phyloP scores from a whole-genome alignment of 2,113 vertebrate genomes.

The Manacus vitellinus region DNA sequence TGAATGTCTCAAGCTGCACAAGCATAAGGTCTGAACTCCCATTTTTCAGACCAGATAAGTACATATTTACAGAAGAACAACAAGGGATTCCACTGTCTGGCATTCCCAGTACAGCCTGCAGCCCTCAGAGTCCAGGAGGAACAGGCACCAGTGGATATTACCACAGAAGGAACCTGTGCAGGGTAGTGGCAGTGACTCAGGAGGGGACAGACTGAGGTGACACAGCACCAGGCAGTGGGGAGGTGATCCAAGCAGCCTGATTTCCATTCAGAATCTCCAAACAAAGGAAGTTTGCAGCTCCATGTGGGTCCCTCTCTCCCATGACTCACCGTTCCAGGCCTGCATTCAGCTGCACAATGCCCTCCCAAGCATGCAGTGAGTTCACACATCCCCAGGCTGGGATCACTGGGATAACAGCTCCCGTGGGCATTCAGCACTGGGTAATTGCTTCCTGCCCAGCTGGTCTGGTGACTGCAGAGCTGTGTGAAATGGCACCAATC shows the following conservation, averaged over 20 bases:
- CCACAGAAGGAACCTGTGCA: neutral
- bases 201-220: neutral
- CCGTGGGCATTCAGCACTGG: neutral
- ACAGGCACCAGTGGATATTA: neutral
- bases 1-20: neutral
- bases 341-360: neutral
- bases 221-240: neutral
- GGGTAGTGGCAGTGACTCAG: neutral
- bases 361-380: neutral
- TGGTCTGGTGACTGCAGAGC: conserved; percentile 11
- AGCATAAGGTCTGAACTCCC: neutral
- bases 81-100: neutral
- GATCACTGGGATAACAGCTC: neutral
- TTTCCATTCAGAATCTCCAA: neutral
- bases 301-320: neutral
- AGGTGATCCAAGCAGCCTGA: neutral
- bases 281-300: neutral
- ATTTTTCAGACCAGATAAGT: neutral
- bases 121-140: neutral
- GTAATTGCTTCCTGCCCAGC: conserved; percentile 49
- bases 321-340: neutral
- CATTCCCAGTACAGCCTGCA: neutral
- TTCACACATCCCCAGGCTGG: neutral
- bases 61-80: neutral
- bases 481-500: neutral